Evolutionary conservation across 2,888 invertebrate genomes (phyloP).

Genomic region (Drosophila bunnanda): DNA sequence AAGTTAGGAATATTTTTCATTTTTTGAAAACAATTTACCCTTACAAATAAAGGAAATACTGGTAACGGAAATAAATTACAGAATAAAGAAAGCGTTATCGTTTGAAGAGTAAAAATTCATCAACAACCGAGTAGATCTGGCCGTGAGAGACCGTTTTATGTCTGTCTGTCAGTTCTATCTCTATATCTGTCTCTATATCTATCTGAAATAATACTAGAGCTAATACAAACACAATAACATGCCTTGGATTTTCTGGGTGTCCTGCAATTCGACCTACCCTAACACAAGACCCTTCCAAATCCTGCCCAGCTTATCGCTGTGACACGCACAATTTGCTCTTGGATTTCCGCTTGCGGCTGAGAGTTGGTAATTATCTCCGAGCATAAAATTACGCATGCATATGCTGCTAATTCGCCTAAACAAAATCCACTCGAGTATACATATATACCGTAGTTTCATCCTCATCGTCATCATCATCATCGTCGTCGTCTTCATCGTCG

Average conservation of each 20-base stretch:
- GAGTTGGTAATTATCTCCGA: conserved; percentile 53
- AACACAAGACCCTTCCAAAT: conserved; percentile 4
- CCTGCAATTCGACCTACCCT: conserved; percentile 15
- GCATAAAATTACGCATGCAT: conserved; percentile 52
- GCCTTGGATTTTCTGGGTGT: background rate
- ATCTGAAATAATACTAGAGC: no score
- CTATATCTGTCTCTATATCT: no score
- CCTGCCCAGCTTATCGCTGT: conserved; percentile 47
- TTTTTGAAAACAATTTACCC: background rate
- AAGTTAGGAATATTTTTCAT: background rate
- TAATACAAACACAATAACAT: no score
- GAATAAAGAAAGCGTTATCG: background rate
- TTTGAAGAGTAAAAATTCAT: background rate
- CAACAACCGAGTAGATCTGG: background rate
- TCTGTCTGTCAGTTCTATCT: no score
- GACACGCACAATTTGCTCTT: conserved; percentile 55
- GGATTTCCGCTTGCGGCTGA: conserved; percentile 34
- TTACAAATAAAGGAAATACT: background rate
- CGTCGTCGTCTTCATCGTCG: conserved; percentile 52
- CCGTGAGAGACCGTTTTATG: background rate
- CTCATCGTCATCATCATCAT: conserved; percentile 38
- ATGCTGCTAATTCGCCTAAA: conserved; percentile 28
- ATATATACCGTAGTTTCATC: conserved; percentile 76
- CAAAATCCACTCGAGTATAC: conserved; percentile 29
- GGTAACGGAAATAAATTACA: background rate